Conservation (phyloP, 2,797 vertebrate species). For the Labeo calbasu region DNA sequence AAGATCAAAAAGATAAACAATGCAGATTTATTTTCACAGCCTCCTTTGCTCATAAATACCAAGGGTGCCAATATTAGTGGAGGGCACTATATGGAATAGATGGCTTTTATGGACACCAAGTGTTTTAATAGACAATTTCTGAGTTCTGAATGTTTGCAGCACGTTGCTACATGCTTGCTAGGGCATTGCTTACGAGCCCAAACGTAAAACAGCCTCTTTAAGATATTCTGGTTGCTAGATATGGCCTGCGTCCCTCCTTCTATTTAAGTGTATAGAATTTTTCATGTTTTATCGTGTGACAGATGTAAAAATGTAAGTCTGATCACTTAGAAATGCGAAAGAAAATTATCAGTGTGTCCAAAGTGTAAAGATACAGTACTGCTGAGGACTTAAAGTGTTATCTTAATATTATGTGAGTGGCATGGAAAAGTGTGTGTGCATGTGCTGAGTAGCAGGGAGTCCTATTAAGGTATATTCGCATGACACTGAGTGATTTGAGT, state of each 20-base stretch:
- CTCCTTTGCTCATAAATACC: too few species aligned
- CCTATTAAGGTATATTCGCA: conserved; percentile 79
- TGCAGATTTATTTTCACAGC: too few species aligned
- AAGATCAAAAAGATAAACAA: too few species aligned
- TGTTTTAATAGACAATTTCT: background rate
- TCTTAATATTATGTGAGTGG: conserved; percentile 67
- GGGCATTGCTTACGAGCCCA: background rate
- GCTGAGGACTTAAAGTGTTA: background rate
- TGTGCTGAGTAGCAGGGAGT: conserved; percentile 79
- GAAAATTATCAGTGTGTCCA: conserved; percentile 3
- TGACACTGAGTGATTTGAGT: conserved; percentile 84
- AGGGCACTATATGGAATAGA: too few species aligned
- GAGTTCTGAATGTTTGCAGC: background rate
- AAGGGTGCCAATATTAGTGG: too few species aligned
- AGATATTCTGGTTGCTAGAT: background rate
- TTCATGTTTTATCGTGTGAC: background rate
- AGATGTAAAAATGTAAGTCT: background rate
- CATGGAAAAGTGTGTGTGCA: conserved; percentile 76
- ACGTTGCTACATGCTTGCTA: background rate
- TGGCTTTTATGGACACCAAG: too few species aligned
- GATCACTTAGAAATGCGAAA: background rate
- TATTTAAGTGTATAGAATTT: background rate
- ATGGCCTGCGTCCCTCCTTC: background rate
- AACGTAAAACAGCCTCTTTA: background rate
- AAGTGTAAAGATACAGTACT: conserved; percentile 3